These are phyloP conservation scores for Anser cygnoides DNA, from an alignment of 2,113 vertebrate genomes.

Conservation along the genomic window DNA sequence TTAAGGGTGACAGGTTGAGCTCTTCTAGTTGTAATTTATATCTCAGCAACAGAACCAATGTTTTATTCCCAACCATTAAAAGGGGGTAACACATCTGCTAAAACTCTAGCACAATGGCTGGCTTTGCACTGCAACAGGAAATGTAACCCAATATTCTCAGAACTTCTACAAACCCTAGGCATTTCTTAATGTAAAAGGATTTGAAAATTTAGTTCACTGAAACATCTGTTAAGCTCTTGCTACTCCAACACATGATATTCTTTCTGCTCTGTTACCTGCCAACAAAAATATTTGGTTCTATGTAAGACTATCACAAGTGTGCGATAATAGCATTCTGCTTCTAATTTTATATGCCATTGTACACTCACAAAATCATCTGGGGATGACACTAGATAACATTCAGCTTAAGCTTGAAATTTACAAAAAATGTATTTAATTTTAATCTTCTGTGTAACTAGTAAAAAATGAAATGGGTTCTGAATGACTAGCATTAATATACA, in stretches of 20 bases:
- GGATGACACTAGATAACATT: background rate
- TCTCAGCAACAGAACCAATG: slow-evolving; percentile 56
- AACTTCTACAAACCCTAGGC: slow-evolving; percentile 74
- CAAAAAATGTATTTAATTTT: background rate
- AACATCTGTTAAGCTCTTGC: slow-evolving; percentile 83
- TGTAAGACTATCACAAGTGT: slow-evolving; percentile 68
- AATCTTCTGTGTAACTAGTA: background rate
- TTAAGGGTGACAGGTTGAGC: slow-evolving; percentile 64
- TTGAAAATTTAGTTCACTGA: slow-evolving; percentile 79
- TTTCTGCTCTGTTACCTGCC: slow-evolving; percentile 73
- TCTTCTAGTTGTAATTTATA: slow-evolving; percentile 71
- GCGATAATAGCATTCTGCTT: slow-evolving; percentile 66
- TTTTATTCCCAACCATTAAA: slow-evolving; percentile 63
- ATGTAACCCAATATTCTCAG: slow-evolving; percentile 79
- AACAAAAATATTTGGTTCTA: slow-evolving; percentile 81
- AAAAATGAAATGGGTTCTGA: background rate
- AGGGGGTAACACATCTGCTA: slow-evolving; percentile 76
- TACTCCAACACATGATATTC: slow-evolving; percentile 75
- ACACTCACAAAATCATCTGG: slow-evolving; percentile 5
- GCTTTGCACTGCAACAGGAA: slow-evolving; percentile 77
- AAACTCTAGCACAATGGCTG: slow-evolving; percentile 72
- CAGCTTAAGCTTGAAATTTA: background rate
- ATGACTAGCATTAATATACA: background rate
- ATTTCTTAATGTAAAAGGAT: slow-evolving; percentile 77
- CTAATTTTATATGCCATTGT: slow-evolving; percentile 26